phyloP scores from a whole-genome alignment of 2,113 vertebrate species.

The Crocuta crocuta region DNA sequence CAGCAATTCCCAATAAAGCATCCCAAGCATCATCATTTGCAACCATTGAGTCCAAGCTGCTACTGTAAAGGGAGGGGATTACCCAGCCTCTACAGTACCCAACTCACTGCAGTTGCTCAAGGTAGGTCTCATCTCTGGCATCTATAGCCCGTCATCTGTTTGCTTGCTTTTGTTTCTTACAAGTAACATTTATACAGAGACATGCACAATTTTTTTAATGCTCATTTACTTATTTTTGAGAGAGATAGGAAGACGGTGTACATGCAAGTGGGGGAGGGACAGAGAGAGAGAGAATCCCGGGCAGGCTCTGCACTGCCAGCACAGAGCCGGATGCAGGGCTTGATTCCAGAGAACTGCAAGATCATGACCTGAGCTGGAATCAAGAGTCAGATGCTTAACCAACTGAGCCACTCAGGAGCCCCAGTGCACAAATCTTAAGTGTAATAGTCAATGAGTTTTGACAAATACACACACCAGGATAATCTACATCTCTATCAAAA shows the following conservation, averaged over 20 bases:
- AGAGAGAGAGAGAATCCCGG: no score
- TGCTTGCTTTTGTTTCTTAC: not conserved
- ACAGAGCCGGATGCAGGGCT: no score
- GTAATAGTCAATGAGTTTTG: not conserved
- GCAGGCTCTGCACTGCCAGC: no score
- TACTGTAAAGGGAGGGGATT: not conserved
- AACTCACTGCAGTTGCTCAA: not conserved
- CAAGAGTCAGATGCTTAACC: no score
- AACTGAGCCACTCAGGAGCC: no score
- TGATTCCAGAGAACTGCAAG: no score
- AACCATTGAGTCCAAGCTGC: constrained; percentile 18
- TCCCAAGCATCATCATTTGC: not conserved
- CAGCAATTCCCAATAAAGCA: not conserved
- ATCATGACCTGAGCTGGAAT: no score
- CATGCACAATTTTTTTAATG: not conserved
- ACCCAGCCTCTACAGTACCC: not conserved
- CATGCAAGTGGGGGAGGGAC: no score
- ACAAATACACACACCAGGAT: not conserved
- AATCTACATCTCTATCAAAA: not conserved
- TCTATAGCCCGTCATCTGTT: not conserved
- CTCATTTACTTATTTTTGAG: no score
- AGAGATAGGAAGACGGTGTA: no score
- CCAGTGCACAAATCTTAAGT: not conserved
- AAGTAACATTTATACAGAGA: not conserved
- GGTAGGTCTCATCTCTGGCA: not conserved